Conservation (phyloP, 2,888 invertebrate genomes). For the Dromius quadrimaculatus region DNA sequence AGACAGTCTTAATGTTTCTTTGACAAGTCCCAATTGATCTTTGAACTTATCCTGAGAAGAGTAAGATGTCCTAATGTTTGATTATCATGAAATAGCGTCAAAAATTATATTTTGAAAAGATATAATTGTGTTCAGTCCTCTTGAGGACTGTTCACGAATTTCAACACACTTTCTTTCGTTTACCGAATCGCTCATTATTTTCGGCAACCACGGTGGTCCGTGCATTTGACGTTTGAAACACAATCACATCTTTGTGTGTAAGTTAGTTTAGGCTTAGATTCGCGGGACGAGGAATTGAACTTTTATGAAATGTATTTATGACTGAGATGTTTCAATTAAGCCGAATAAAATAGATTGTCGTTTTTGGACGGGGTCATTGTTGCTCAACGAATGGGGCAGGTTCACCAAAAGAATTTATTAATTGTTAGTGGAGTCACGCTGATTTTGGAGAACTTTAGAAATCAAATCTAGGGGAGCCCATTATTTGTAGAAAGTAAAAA, state of each 20-base stretch:
- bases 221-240: slow-evolving; percentile 18
- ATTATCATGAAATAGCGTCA: too few relatives aligned
- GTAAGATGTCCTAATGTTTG: too few relatives aligned
- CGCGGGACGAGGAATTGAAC: background rate
- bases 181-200: slow-evolving; percentile 49
- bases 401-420: slow-evolving; percentile 9
- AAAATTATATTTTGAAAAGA: background rate
- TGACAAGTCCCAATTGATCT: too few relatives aligned
- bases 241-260: slow-evolving; percentile 18
- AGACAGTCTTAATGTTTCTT: too few relatives aligned
- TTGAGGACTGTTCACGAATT: slow-evolving; percentile 41
- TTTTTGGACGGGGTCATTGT: slow-evolving; percentile 34
- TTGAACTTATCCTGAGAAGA: too few relatives aligned
- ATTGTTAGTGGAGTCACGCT: background rate
- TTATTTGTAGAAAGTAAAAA: too few relatives aligned
- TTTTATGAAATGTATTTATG: slow-evolving; percentile 29
- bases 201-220: slow-evolving; percentile 44
- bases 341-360: slow-evolving; percentile 36
- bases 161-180: slow-evolving; percentile 50
- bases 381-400: slow-evolving; percentile 16
- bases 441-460: slow-evolving; percentile 12
- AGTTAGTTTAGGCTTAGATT: slow-evolving; percentile 8
- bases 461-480: too few relatives aligned
- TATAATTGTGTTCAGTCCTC: background rate
- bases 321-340: slow-evolving; percentile 45